Evolutionary conservation across 2,113 vertebrate genomes (phyloP), one percentile per base, ranked within the genome.

Genomic region (Rhinopomastus cyanomelas): DNA sequence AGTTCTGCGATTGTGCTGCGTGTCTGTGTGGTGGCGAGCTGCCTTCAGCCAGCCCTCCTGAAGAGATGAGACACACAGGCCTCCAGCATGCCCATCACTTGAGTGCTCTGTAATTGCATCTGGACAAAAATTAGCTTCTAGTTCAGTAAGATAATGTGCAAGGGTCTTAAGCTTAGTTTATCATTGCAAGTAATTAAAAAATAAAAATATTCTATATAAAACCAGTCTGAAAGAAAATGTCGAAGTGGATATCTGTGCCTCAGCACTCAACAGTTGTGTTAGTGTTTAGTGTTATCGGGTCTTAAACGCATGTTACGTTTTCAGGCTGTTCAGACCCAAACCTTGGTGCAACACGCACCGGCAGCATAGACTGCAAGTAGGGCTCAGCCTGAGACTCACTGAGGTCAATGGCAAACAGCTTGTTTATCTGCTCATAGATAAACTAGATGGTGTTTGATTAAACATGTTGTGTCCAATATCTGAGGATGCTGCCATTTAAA

Each of bases 111-210:
- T 81, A 71, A 65, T 94, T 93, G 57, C 68, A 55, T 80, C 88
- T 69, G 22, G 65, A 57, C 64, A 46, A 88, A 84, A 87, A 52
- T 72, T 46, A 16, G 22, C 79, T 49, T 91, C 32, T 56, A 34
- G 73, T 81, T 87, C 76, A 88, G 66, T 51, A 59, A 72, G 46
- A 10, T 51, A 25, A 68, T 49, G 46, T 34, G 11, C 85, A 30
- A 2, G 2, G 12, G 29, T 89, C 85, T 80, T 20, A 59, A 91
- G 60, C 49, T 95, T 93, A 86, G 51, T 81, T 81, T 92, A 53
- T 78, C 85, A 82, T 51, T 46, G 65, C 61, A 85, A 27, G 36
- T 68, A 84, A 81, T 95, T 88, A 87, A 42, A 92, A 64, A 80
- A 79, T 61, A 60, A 75, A 76, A 77, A 49, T 32, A 78, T n/a